These are phyloP conservation scores for Lordiphosa stackelbergi DNA, from an alignment of 1,140 invertebrate species.

Conservation along the genomic window DNA sequence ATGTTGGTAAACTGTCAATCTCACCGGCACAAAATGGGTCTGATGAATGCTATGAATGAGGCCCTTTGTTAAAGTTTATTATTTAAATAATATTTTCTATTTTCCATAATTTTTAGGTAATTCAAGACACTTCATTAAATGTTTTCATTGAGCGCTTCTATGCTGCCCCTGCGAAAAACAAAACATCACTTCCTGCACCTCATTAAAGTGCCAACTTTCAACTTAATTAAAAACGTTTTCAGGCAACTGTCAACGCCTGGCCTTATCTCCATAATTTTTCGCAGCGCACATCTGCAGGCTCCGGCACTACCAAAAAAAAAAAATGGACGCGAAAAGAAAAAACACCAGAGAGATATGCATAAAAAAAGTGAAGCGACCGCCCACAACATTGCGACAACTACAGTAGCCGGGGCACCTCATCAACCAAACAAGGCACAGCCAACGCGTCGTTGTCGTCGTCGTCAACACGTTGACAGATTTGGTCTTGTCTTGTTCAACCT, in stretches of 20 bases:
- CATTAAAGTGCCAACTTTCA: slow-evolving; percentile 64
- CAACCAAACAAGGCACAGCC: slow-evolving; percentile 32
- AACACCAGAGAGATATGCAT: slow-evolving; percentile 34
- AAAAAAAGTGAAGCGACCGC: slow-evolving; percentile 61
- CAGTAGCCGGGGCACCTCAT: slow-evolving; percentile 15
- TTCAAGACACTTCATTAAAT: no score
- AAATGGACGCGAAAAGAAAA: slow-evolving; percentile 37
- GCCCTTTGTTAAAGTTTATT: no score
- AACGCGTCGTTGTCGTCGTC: slow-evolving; percentile 36
- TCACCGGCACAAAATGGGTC: no score
- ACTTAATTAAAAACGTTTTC: slow-evolving; percentile 72
- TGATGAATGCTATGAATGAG: no score
- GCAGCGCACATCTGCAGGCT: slow-evolving; percentile 47
- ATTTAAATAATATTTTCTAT: no score
- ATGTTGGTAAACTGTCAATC: no score
- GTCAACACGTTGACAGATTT: slow-evolving; percentile 70
- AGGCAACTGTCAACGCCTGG: slow-evolving; percentile 66
- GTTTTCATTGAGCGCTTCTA: no score
- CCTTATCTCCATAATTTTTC: slow-evolving; percentile 66
- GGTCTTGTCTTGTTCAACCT: slow-evolving; percentile 64
- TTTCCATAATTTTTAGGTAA: no score
- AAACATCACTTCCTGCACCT: slow-evolving; percentile 56
- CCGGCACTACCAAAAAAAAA: slow-evolving; percentile 3
- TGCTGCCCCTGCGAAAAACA: slow-evolving; percentile 14
- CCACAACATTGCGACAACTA: slow-evolving; percentile 52